Evolutionary conservation across 2,113 vertebrate species (phyloP), one percentile per base, ranked within the genome.

Genomic region (Cheilinus undulatus): DNA sequence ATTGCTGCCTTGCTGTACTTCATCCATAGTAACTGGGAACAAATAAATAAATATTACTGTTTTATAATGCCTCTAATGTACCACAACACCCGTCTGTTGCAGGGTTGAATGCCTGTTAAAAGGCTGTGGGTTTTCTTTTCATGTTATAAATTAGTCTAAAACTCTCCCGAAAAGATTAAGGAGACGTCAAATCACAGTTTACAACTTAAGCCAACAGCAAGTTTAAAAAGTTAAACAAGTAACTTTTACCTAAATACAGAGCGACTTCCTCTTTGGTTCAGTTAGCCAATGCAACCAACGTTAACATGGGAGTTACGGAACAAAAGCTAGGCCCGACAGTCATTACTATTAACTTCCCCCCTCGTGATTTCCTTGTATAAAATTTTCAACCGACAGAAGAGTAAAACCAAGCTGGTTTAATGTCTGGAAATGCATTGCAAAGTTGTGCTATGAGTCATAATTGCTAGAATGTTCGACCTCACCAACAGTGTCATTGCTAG

Each of bases 1-100:
- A 88, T 92, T 92, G 82, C 82, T 93, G 88, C 86, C 91, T 68
- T 89, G 88, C 56, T 92, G 91, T 69, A 92, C 86, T 77, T 91
- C 92, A 82, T 92, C 93, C 91, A 93, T 93, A 84, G 81, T 88
- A 89, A 90, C 93, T 92, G 86, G 58, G 57, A 67, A 83, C 65
- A 84, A 50, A 87, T 87, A 69, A 72, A 81, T 69, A 57, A 64
- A 49, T 61, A 84, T 64, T 75, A 79, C 51, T 1, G 48, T 51
- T 62, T 74, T 51, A 51, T 19, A 79, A 51, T 45, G 49, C 28
- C 69, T 56, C 56, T 60, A 53, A 27, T n/a, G 19, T 42, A 38
- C 42, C 38, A 54, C 52, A 69, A 30, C 45, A 56, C 42, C 10
- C 7, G 30, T 53, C 9, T 43, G 48, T 51, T 27, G n/a, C 56